Base-by-base conservation (phyloP, 2,888 invertebrate species). In the Rosalia funebris region DNA sequence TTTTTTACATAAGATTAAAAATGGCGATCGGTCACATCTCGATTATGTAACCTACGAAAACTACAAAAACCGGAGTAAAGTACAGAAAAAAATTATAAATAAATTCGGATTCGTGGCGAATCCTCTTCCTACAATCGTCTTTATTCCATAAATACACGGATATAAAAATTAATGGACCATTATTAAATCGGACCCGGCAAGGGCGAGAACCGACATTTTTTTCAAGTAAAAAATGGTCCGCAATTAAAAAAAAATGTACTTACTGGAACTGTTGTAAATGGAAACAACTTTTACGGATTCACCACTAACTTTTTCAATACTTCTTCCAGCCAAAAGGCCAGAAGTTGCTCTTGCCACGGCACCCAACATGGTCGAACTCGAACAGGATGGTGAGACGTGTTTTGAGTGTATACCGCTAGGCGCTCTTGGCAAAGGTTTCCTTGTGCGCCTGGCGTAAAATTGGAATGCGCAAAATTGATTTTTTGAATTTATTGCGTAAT, bases 271-370 rank as follows among this genome's bases (percentile, higher is more conserved):
- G 61, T 77, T 73, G 72, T 78, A 78, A 3, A 78, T 75, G 81
- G 84, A 71, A 80, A 82, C 83, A 58, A 85, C 82, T 83, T 87
- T 87, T 36, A 86, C 79, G 73, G 86, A 84, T 82, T 88, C 87
- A 75, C 82, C 77, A 59, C 86, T 79, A 71, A 86, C 79, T 82
- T 87, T 87, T 80, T 87, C 87, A 63, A 84, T 82, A 62, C 85
- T 78, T 82, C 86, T 87, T 62, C 83, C 84, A 79, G 86, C 85
- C 81, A 87, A 82, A 75, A 87, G 84, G 81, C 87, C 84, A 79
- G 84, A 84, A 74, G 85, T 84, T 69, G 85, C 84, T 80, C 84
- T 85, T 82, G 85, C 84, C 81, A 85, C 84, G 72, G 85, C 85
- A 79, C 87, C 86, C 81, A 87, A 85, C 87, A 87, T 87, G 81